Percentiles rank a stretch among this genome's conserved stretches.
These are phyloP conservation scores for Tetanocera ferruginea DNA, from an alignment of 2,888 invertebrate species.

Conservation along the genomic window DNA sequence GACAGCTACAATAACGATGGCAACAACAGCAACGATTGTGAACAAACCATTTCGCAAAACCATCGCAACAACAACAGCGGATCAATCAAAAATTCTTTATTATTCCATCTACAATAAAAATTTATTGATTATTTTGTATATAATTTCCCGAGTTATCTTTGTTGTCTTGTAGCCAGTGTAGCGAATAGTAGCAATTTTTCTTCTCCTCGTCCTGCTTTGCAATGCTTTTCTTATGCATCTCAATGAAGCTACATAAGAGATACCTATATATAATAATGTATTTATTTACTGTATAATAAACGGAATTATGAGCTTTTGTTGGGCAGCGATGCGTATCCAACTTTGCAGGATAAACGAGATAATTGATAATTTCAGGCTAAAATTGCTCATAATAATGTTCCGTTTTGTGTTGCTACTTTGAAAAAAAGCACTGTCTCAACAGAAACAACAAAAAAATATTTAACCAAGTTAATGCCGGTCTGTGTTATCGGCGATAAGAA, in stretches of 20 bases:
- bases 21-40: not conserved
- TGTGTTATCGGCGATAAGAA: too few relatives aligned
- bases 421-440: too few relatives aligned
- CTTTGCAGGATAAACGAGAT: not conserved
- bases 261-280: not conserved
- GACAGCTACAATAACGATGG: too few relatives aligned
- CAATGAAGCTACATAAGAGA: not conserved
- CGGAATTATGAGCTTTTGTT: too few relatives aligned
- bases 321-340: too few relatives aligned
- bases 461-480: too few relatives aligned
- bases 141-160: not conserved
- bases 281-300: too few relatives aligned
- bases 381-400: too few relatives aligned
- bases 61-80: not conserved
- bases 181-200: not conserved
- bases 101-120: not conserved
- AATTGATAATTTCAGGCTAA: not conserved
- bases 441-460: too few relatives aligned
- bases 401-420: too few relatives aligned
- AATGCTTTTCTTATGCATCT: not conserved
- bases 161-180: not conserved
- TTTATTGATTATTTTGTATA: conserved; percentile 3
- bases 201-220: not conserved
- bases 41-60: not conserved
- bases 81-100: conserved; percentile 6